phyloP scores from a whole-genome alignment of 2,888 invertebrate species.

The Dexiosoma caninum region DNA sequence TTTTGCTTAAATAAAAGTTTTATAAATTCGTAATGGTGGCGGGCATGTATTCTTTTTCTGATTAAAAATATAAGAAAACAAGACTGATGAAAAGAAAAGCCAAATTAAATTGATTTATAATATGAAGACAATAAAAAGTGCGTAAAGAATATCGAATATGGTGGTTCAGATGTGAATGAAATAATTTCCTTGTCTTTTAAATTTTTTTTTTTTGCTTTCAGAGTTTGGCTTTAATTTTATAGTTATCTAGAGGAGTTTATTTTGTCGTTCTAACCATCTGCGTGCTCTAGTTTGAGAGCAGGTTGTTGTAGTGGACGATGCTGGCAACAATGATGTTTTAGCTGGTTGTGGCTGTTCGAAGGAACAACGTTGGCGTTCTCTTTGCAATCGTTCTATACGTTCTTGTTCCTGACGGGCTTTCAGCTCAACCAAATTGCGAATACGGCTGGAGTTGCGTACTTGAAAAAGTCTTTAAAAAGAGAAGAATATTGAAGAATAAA shows the following conservation, averaged over 20 bases:
- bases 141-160: slow-evolving; percentile 18
- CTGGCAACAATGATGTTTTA: slow-evolving; percentile 21
- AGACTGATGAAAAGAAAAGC: slow-evolving; percentile 55
- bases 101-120: slow-evolving; percentile 56
- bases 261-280: slow-evolving; percentile 75
- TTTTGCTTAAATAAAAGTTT: neutral
- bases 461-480: slow-evolving; percentile 73
- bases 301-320: slow-evolving; percentile 31
- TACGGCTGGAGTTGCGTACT: slow-evolving; percentile 76
- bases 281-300: slow-evolving; percentile 56
- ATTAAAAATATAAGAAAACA: slow-evolving; percentile 39
- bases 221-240: slow-evolving; percentile 61
- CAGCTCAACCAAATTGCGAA: slow-evolving; percentile 75
- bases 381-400: slow-evolving; percentile 75
- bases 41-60: slow-evolving; percentile 59
- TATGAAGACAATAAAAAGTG: slow-evolving; percentile 26
- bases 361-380: slow-evolving; percentile 68
- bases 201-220: slow-evolving; percentile 23
- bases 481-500: neutral
- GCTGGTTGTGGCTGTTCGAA: slow-evolving; percentile 67
- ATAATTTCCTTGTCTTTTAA: slow-evolving; percentile 21
- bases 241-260: slow-evolving; percentile 57
- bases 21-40: slow-evolving; percentile 35
- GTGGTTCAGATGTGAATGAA: slow-evolving; percentile 39
- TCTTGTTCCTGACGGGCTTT: slow-evolving; percentile 78